Evolutionary conservation across 2,797 vertebrate genomes (phyloP).

Genomic region (Novumbra hubbsi): DNA sequence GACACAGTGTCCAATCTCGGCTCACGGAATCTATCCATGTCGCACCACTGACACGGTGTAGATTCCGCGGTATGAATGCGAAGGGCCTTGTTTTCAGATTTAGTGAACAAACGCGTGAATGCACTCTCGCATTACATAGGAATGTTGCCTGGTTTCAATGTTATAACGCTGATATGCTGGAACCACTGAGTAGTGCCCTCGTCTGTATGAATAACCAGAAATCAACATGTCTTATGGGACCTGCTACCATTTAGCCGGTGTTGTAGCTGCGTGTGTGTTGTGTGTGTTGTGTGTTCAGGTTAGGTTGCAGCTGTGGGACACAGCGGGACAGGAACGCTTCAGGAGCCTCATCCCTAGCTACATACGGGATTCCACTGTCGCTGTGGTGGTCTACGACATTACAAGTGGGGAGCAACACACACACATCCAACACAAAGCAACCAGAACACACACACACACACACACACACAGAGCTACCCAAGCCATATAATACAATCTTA

Average conservation of each 20-base stretch:
- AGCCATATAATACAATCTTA: constrained; percentile 35
- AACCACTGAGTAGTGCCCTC: neutral
- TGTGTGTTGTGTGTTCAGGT: constrained; percentile 68
- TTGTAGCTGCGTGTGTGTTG: constrained; percentile 10
- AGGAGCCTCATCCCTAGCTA: constrained; percentile 94
- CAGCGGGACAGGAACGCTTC: constrained; percentile 91
- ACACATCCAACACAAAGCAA: neutral
- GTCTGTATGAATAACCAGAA: neutral
- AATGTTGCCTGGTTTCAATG: too few relatives aligned
- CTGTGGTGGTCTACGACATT: constrained; percentile 92
- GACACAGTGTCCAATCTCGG: too few relatives aligned
- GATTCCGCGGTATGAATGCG: too few relatives aligned
- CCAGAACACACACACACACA: neutral
- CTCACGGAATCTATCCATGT: too few relatives aligned
- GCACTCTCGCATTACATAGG: too few relatives aligned
- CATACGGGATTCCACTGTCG: constrained; percentile 91
- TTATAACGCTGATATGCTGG: too few relatives aligned
- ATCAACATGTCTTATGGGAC: neutral
- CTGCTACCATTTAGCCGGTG: neutral
- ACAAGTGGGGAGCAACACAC: constrained; percentile 78
- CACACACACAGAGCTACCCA: neutral
- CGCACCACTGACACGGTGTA: too few relatives aligned
- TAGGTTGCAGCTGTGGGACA: constrained; percentile 92
- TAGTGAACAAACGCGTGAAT: too few relatives aligned
- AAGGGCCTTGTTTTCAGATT: too few relatives aligned